A percentile compares a stretch with the other conserved stretches of the same genome.
Conservation (phyloP, 2,113 vertebrate species). For the Phycodurus eques region DNA sequence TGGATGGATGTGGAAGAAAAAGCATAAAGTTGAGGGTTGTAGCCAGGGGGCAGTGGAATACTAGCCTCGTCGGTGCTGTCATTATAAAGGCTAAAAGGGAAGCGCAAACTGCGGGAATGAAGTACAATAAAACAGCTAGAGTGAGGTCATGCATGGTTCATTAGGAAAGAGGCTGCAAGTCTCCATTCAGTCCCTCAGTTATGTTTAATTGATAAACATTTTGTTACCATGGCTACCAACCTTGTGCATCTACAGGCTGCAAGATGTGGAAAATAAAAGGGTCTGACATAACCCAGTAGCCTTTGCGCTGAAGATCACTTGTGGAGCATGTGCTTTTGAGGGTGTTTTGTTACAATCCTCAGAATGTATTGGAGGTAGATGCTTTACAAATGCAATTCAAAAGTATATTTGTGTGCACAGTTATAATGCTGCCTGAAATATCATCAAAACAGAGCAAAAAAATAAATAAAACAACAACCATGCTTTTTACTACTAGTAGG, state of each 20-base stretch:
- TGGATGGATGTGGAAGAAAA: constrained; percentile 40
- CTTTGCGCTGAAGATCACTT: not conserved
- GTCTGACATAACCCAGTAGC: not conserved
- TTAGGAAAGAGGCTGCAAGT: constrained; percentile 44
- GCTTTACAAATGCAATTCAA: not conserved
- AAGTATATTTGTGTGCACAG: not conserved
- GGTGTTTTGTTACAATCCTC: not conserved
- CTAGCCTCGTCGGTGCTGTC: constrained; percentile 45
- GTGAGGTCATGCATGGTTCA: constrained; percentile 48
- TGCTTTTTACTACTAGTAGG: not conserved
- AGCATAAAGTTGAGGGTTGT: constrained; percentile 56
- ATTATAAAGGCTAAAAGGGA: constrained; percentile 42
- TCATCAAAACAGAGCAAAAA: not conserved
- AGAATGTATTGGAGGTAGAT: not conserved
- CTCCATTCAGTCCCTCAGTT: constrained; percentile 23
- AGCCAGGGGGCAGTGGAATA: constrained; percentile 42
- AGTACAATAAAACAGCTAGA: constrained; percentile 43
- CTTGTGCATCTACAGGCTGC: constrained; percentile 14
- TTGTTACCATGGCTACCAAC: constrained; percentile 28
- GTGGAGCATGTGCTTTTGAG: not conserved
- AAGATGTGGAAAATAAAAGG: constrained; percentile 1
- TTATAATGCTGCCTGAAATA: not conserved
- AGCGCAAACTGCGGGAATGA: constrained; percentile 35
- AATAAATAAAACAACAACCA: not conserved
- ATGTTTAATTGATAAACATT: constrained; percentile 33